These are phyloP conservation scores for Lasioglossum zephyrum DNA, from an alignment of 2,888 invertebrate species.

Conservation along the genomic window DNA sequence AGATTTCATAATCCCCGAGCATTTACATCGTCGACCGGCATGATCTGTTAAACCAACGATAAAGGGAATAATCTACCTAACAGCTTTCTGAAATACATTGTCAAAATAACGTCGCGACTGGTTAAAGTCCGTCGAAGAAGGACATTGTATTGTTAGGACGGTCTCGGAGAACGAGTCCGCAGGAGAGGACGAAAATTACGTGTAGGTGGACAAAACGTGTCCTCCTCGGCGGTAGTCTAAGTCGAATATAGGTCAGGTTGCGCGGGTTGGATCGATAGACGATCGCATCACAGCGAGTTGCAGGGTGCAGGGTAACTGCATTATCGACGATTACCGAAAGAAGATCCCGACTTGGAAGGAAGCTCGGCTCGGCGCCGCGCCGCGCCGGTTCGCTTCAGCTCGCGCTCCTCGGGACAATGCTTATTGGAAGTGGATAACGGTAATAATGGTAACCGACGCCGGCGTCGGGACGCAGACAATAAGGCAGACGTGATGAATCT, in stretches of 20 bases:
- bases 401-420: constrained; percentile 31
- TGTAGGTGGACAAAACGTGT: constrained; percentile 4
- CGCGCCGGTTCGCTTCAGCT: constrained; percentile 11
- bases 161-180: background rate
- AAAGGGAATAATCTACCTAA: background rate
- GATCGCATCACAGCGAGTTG: constrained; percentile 51
- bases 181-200: background rate
- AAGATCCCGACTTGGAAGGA: constrained; percentile 56
- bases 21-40: background rate
- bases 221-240: constrained; percentile 39
- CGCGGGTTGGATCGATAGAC: constrained; percentile 62
- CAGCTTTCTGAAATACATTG: background rate
- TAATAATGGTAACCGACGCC: constrained; percentile 39
- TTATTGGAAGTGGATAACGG: constrained; percentile 53
- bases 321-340: constrained; percentile 70
- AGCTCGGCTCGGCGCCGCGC: constrained; percentile 1
- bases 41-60: background rate
- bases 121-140: background rate
- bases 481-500: constrained; percentile 34
- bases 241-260: constrained; percentile 66
- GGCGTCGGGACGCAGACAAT: constrained; percentile 23
- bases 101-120: background rate
- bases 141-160: background rate
- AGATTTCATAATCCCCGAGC: background rate
- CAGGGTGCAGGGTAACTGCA: constrained; percentile 65